Evolutionary conservation across 2,888 invertebrate genomes (phyloP).

Genomic region (Melipona bicolor): DNA sequence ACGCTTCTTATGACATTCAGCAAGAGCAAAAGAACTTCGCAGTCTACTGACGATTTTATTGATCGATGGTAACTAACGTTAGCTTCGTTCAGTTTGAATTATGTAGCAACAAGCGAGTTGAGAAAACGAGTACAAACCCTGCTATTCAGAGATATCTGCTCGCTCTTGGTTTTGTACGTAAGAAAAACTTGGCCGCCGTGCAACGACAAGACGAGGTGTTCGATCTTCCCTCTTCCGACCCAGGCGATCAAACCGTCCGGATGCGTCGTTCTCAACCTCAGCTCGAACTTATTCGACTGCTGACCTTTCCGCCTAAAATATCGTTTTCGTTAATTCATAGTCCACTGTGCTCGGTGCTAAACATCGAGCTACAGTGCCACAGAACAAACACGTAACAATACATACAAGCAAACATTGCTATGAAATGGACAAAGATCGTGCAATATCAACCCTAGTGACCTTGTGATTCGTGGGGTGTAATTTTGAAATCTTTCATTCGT

Average conservation of each 20-base stretch:
- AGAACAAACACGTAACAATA: constrained; percentile 25
- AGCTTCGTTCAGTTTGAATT: background rate
- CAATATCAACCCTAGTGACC: constrained; percentile 9
- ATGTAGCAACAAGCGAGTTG: background rate
- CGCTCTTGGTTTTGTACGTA: constrained; percentile 79
- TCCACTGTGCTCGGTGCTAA: background rate
- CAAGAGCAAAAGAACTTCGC: no score
- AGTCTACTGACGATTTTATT: background rate
- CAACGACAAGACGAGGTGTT: constrained; percentile 79
- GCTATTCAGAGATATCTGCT: constrained; percentile 79
- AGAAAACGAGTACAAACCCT: constrained; percentile 69
- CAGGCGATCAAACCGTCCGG: constrained; percentile 82
- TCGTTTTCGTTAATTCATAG: background rate
- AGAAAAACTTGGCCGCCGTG: constrained; percentile 81
- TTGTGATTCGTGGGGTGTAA: background rate
- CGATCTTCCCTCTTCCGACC: constrained; percentile 81
- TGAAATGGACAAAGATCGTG: background rate
- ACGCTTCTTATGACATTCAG: no score
- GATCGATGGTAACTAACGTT: background rate
- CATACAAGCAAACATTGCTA: constrained; percentile 43
- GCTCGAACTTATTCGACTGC: constrained; percentile 82
- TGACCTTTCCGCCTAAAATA: constrained; percentile 80
- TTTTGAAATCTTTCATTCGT: no score
- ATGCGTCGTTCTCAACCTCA: constrained; percentile 80
- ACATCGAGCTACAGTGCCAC: constrained; percentile 44